Base-by-base conservation (phyloP, 2,797 vertebrate species). In the Falco berigora region DNA sequence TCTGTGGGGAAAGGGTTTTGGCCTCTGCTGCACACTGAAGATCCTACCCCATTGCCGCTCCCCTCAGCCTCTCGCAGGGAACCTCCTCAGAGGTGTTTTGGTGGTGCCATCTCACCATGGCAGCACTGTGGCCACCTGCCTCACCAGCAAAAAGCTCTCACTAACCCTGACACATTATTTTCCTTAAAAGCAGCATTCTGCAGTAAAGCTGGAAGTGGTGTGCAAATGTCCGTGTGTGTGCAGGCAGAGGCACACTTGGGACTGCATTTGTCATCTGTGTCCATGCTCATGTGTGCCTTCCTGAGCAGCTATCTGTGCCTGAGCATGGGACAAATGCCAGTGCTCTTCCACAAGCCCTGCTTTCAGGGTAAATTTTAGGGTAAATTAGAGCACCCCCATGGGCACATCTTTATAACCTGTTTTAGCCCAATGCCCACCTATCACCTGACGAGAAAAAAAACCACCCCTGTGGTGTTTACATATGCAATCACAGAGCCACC, bases 261-360 rank as follows among this genome's bases (percentile, higher is more conserved):
- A 10, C 56, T 71, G 25, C 5, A 4, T 52, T 14, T 58, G 28
- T 66, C 25, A 10, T 8, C 27, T 0, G 0, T 53, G 28, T 19
- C 59, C 4, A 0, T 10, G 12, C 9, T 75, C 25, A 25, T 0
- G 0, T 4, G 3, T 12, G 12, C 44, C n/a, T 46, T 62, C 49
- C 50, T 42, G 23, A 5, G 10, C 30, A 27, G 30, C 3, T 34
- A 10, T 44, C 59, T 18, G 10, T 56, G 20, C 46, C 22, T 12
- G 12, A 38, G 24, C 12, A 4, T 0, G 6, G 25, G 18, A 46
- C 59, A 66, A 82, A 44, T 10, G 9, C 40, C 0, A 0, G 4
- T 0, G 0, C 5, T 40, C 27, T 69, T 62, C 68, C 46, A 63
- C 32, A 84, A 58, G 15, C 5, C 14, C 21, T 52, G 22, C 0